Percentiles rank a stretch among this genome's conserved stretches.
These are phyloP conservation scores for Corythucha ciliata DNA, from an alignment of 2,888 invertebrate species.

Conservation along the genomic window DNA sequence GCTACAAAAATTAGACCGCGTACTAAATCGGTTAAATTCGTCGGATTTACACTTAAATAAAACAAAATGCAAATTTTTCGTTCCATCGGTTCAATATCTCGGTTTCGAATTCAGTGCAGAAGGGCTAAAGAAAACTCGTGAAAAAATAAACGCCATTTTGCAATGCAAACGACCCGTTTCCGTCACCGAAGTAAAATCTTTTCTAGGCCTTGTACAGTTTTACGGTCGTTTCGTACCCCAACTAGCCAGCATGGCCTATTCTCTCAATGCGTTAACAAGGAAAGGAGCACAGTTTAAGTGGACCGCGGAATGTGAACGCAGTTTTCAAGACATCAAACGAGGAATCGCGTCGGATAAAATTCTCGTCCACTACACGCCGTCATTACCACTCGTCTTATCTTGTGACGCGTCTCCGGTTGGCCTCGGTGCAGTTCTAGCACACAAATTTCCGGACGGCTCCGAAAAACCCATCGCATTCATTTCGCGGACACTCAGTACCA, in stretches of 20 bases:
- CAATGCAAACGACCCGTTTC: constrained; percentile 6
- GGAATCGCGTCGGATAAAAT: not conserved
- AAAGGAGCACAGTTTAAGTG: not conserved
- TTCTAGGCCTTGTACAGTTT: not conserved
- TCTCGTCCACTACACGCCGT: not conserved
- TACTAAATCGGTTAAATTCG: too few relatives aligned
- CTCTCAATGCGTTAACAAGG: not conserved
- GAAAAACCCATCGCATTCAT: constrained; percentile 6
- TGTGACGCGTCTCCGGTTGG: constrained; percentile 9
- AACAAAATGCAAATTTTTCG: too few relatives aligned
- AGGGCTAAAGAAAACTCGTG: constrained; percentile 12
- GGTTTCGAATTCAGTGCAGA: too few relatives aligned
- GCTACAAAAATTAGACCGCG: too few relatives aligned
- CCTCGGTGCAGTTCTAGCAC: constrained; percentile 3
- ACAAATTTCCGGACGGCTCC: not conserved
- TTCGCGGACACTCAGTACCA: constrained; percentile 9
- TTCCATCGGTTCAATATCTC: too few relatives aligned
- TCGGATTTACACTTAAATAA: too few relatives aligned
- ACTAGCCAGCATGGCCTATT: not conserved
- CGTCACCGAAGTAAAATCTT: constrained; percentile 2
- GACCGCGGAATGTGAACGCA: not conserved
- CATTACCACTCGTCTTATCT: constrained; percentile 5
- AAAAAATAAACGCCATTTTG: constrained; percentile 4
- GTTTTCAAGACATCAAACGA: not conserved
- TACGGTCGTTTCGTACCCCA: not conserved